phyloP scores from a whole-genome alignment of 2,888 invertebrate genomes.

The Ormyrus labotus region DNA sequence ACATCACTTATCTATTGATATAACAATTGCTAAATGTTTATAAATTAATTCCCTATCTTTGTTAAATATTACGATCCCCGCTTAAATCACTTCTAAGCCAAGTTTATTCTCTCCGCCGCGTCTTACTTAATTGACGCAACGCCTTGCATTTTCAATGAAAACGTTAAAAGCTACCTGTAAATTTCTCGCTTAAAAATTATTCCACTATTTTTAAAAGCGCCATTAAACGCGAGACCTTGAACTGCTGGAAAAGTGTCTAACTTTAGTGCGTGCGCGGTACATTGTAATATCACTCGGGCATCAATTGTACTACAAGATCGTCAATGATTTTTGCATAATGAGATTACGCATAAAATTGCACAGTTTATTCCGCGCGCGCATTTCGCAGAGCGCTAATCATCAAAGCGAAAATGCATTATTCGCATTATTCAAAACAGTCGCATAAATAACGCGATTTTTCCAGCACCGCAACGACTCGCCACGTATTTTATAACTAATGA shows the following conservation, averaged over 20 bases:
- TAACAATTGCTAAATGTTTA: too few species aligned
- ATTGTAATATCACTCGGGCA: neutral
- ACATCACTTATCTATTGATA: too few species aligned
- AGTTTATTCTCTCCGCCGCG: too few species aligned
- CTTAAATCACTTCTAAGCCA: too few species aligned
- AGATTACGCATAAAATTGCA: conserved; percentile 30
- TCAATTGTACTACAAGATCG: conserved; percentile 33
- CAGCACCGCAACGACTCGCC: neutral
- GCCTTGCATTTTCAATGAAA: too few species aligned
- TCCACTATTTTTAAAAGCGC: too few species aligned
- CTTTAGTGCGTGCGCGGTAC: neutral
- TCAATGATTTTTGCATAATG: conserved; percentile 39
- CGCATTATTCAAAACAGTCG: conserved; percentile 2
- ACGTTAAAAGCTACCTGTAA: too few species aligned
- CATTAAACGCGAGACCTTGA: too few species aligned
- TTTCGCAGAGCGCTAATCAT: neutral
- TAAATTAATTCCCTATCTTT: neutral
- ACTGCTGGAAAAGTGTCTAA: too few species aligned
- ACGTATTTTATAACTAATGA: neutral
- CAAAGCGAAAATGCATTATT: neutral
- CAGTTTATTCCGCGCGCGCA: conserved; percentile 10
- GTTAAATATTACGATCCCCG: neutral
- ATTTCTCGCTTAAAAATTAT: too few species aligned
- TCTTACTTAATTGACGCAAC: too few species aligned
- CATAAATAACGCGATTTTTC: conserved; percentile 34